Evolutionary conservation across 2,113 vertebrate species (phyloP), one percentile per base, ranked within the genome.

Genomic region (Ptilorrhoa leucosticta): DNA sequence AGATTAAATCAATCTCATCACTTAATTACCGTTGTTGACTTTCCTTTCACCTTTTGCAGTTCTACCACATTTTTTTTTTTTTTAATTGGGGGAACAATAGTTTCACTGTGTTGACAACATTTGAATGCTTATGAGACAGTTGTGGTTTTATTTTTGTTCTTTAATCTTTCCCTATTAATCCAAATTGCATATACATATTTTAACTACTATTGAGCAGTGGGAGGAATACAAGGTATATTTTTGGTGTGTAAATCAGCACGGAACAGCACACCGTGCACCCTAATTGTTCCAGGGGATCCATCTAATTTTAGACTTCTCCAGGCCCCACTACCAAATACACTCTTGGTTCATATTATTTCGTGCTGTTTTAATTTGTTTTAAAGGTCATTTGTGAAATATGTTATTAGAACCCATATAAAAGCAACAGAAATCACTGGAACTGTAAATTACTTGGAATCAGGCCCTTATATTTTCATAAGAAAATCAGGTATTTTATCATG

Each of bases 1-100:
- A 87, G 84, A 91, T 94, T 94, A 94, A 84, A 94, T 89, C 69
- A 96, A 24, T 87, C 22, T 77, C 35, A 69, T 61, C 84, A 66
- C 51, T 93, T 91, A 50, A 87, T 91, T 94, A 82, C 57, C 30
- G 89, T 77, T 84, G 30, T 65, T 94, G 60, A 48, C 72, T 81
- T 95, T 93, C n/a, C 20, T 76, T 76, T 87, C 50, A 89, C 64
- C 60, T 94, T 87, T 81, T 78, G 16, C 12, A 69, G 20, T 57
- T 53, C 16, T 65, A 10, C 7, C 13, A 16, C 47, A n/a, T 28
- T 30, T 30, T 37, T 66, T 15, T 17, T 56, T 47, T 76, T 93
- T 61, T 56, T 2, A 72, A 69, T 13, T 64, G 30, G 4, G 19
- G 7, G 2, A 82, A 37, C 6, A 13, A 11, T 27, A 57, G 26